Evolutionary conservation across 2,797 vertebrate genomes (phyloP).

Genomic region (Enteromius thamalakanensis): DNA sequence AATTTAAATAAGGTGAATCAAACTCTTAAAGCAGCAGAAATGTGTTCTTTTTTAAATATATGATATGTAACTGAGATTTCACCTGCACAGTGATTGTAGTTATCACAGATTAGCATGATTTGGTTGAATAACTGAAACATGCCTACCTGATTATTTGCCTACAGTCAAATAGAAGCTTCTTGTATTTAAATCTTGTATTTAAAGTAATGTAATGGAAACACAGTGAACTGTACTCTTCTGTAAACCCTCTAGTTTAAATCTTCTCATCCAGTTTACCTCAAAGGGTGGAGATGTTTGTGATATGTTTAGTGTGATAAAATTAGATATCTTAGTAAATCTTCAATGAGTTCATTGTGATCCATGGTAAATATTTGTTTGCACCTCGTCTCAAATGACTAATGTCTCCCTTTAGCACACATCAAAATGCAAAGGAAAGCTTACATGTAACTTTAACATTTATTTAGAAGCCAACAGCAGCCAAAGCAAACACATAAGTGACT

Average conservation of each 20-base stretch:
- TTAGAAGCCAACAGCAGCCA: constrained; percentile 43
- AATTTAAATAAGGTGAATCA: not conserved
- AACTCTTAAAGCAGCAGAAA: not conserved
- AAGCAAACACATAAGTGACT: constrained; percentile 37
- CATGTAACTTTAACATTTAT: constrained; percentile 15
- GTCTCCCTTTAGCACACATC: constrained; percentile 30
- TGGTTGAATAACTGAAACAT: not conserved
- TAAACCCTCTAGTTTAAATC: constrained; percentile 32
- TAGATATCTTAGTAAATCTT: constrained; percentile 25
- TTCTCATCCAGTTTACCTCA: constrained; percentile 13
- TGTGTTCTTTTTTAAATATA: not conserved
- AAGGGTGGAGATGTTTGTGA: constrained; percentile 23
- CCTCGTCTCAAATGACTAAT: constrained; percentile 15
- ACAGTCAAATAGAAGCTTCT: not conserved
- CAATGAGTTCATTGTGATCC: constrained; percentile 29
- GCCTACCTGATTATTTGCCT: not conserved
- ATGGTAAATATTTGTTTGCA: constrained; percentile 13
- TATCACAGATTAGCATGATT: not conserved
- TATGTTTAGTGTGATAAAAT: constrained; percentile 29
- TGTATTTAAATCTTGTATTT: not conserved
- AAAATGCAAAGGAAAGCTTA: constrained; percentile 19
- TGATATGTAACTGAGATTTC: not conserved
- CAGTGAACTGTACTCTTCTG: constrained; percentile 12
- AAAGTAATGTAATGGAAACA: not conserved
- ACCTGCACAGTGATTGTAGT: not conserved